These are phyloP conservation scores for Hofmannophila pseudospretella DNA, from an alignment of 2,888 invertebrate species.

Conservation along the genomic window DNA sequence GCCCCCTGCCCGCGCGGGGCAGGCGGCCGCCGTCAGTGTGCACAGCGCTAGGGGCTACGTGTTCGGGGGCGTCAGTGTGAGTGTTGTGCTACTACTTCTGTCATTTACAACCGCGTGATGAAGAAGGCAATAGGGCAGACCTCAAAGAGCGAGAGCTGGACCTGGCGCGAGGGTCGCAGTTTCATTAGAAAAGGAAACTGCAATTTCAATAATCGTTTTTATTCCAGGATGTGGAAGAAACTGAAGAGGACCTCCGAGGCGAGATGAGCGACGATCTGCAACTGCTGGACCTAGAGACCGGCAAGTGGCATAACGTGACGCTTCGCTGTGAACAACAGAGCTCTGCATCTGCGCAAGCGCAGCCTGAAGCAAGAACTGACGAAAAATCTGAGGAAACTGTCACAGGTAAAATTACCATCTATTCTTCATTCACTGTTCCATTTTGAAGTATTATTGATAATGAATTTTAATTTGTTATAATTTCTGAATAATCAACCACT, in stretches of 20 bases:
- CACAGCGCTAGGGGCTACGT: constrained; percentile 84
- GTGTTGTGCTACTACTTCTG: too few relatives aligned
- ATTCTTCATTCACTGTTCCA: too few relatives aligned
- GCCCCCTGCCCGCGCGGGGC: constrained; percentile 87
- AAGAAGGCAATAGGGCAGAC: too few relatives aligned
- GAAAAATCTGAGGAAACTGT: constrained; percentile 26
- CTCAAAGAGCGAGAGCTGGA: too few relatives aligned
- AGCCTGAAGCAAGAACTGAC: too few relatives aligned
- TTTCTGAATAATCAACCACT: too few relatives aligned
- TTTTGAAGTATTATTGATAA: too few relatives aligned
- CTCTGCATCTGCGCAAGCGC: constrained; percentile 7
- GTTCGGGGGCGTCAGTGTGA: constrained; percentile 89
- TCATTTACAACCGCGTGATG: too few relatives aligned
- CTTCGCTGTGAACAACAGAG: constrained; percentile 28
- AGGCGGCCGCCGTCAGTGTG: constrained; percentile 79
- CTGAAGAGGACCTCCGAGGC: constrained; percentile 88
- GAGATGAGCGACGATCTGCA: constrained; percentile 89
- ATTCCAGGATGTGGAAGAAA: constrained; percentile 84
- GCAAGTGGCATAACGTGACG: constrained; percentile 83
- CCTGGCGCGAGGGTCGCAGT: too few relatives aligned
- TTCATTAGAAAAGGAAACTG: too few relatives aligned
- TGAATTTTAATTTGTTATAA: too few relatives aligned
- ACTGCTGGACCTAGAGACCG: constrained; percentile 84
- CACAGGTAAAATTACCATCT: constrained; percentile 34
- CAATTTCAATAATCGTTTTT: too few relatives aligned